Conservation (phyloP, 2,888 invertebrate species). For the Cheilosia vernalis region DNA sequence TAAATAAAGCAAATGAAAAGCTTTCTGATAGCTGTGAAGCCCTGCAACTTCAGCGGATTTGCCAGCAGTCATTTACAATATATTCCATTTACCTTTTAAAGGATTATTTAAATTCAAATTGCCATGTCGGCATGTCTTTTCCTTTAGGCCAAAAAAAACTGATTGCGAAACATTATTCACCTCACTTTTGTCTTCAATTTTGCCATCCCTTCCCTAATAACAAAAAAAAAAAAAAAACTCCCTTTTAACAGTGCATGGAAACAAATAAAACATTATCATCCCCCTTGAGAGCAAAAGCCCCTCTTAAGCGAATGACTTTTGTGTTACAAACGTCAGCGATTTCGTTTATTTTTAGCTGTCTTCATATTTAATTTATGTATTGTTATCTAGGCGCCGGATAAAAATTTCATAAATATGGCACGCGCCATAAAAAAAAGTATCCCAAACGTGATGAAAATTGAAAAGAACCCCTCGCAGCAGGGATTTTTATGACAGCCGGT, state of each 20-base stretch:
- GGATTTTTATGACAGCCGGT: too few relatives aligned
- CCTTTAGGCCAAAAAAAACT: background rate
- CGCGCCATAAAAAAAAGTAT: conserved; percentile 4
- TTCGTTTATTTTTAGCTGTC: background rate
- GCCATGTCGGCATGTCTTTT: background rate
- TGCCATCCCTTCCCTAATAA: too few relatives aligned
- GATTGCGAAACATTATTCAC: background rate
- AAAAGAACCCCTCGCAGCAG: background rate
- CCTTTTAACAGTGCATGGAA: background rate
- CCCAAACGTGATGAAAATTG: background rate
- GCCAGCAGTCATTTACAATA: too few relatives aligned
- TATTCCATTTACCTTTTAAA: too few relatives aligned
- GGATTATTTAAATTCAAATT: too few relatives aligned
- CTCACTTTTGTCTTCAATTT: background rate
- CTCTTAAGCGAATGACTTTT: background rate
- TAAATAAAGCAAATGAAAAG: too few relatives aligned
- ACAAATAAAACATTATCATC: background rate
- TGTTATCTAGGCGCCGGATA: background rate
- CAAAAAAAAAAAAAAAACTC: too few relatives aligned
- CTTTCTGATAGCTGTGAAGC: too few relatives aligned
- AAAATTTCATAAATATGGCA: background rate
- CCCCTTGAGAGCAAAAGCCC: background rate
- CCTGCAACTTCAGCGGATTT: too few relatives aligned
- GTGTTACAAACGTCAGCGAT: background rate
- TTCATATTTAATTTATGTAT: background rate